Base-by-base conservation (phyloP, 2,888 invertebrate species). In the Baronia brevicornis region DNA sequence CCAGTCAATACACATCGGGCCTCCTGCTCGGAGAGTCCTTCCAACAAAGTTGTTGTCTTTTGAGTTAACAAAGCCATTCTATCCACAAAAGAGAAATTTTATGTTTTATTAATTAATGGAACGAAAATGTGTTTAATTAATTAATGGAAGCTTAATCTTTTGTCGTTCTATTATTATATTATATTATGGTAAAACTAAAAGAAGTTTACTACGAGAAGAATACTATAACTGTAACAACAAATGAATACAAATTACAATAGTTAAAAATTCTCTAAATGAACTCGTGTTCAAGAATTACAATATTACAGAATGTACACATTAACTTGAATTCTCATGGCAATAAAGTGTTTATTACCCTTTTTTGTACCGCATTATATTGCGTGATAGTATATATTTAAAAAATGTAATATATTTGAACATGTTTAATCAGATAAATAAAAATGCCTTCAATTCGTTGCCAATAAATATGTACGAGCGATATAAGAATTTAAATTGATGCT, bases 311-410 rank as follows among this genome's bases (percentile, higher is more conserved):
- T 36, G 38, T 37, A 46, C 35, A 43, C 46, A 44, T 43, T 46
- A 39, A 39, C 39, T 18, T 37, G 35, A 35, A 36, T 40, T 49
- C 44, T 30, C 47, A 47, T 29, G 34, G 39, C 32, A 39, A 49
- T 46, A 39, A 41, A 35, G 39, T 17, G 28, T 36, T 41, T 35
- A 28, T 36, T 39, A 40, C 34, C 36, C 36, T 34, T 38, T 39
- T 28, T 35, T 37, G 28, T 33, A 25, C 22, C 19, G 15, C 17
- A 38, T 21, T 33, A 28, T 25, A 25, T 35, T 18, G 20, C 23
- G 28, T 37, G 44, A 43, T 42, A 27, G 36, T 44, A 40, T 41
- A 43, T 40, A 35, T 34, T 24, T 21, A 11, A 10, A 25, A 20
- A 12, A 11, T 3, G 4, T 9, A 8, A 4, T 35, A 14, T 8